Conservation (phyloP, 2,113 vertebrate genomes). For the Aphelocoma coerulescens region DNA sequence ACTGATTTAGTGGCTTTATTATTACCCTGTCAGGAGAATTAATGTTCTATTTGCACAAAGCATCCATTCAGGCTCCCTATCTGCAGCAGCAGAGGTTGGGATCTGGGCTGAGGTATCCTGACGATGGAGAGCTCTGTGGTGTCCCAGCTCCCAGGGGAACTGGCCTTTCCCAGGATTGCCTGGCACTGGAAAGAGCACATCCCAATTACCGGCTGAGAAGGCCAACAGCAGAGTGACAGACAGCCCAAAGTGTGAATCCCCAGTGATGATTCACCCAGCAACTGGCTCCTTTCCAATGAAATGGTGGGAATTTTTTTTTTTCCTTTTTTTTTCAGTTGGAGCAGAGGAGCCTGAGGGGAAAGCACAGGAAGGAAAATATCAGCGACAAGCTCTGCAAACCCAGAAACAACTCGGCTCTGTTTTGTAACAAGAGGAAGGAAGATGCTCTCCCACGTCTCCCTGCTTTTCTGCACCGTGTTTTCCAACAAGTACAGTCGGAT, state of each 20-base stretch:
- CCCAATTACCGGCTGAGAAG: neutral
- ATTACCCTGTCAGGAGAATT: slow-evolving; percentile 51
- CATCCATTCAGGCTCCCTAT: neutral
- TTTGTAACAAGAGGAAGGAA: neutral
- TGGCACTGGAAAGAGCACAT: neutral
- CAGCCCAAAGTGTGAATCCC: neutral
- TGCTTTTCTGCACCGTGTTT: neutral
- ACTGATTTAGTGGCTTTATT: slow-evolving; percentile 57
- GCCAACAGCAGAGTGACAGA: neutral
- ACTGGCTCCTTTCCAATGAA: neutral
- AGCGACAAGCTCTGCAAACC: neutral
- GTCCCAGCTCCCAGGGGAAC: neutral
- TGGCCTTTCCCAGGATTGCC: neutral
- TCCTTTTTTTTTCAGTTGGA: neutral
- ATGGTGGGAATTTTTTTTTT: neutral
- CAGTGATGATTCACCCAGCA: neutral
- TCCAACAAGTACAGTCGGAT: neutral
- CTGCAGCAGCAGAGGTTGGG: neutral
- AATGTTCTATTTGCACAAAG: slow-evolving; percentile 48
- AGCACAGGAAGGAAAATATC: neutral
- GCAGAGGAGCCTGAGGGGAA: neutral
- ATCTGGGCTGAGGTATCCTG: neutral
- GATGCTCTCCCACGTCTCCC: neutral
- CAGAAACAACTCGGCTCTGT: neutral
- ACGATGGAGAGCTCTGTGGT: neutral